Conservation (phyloP, 2,113 vertebrate genomes). For the Calyptomena viridis region DNA sequence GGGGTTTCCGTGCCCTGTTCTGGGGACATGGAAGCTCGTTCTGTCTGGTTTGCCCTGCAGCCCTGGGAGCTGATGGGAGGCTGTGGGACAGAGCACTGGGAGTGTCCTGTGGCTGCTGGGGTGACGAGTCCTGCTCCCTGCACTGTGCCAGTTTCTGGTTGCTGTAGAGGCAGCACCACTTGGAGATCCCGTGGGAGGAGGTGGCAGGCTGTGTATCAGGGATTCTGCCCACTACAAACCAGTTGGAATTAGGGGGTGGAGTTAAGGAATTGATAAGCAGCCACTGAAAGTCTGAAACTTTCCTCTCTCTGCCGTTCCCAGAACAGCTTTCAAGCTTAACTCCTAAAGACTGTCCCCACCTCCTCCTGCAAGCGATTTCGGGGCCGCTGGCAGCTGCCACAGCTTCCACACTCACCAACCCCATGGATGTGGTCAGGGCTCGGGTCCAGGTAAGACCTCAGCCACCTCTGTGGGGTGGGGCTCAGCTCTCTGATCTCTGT, state of each 20-base stretch:
- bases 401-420: constrained; percentile 93
- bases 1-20: background rate
- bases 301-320: constrained; percentile 50
- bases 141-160: background rate
- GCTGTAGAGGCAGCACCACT: background rate
- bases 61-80: background rate
- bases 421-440: constrained; percentile 95
- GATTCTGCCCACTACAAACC: background rate
- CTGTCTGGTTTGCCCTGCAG: background rate
- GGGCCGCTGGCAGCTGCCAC: constrained; percentile 93
- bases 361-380: constrained; percentile 90
- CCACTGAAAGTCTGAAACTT: background rate
- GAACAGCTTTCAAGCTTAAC: constrained; percentile 88
- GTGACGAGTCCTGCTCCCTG: background rate
- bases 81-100: background rate
- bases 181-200: background rate
- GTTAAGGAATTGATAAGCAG: background rate
- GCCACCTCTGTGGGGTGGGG: background rate
- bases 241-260: background rate
- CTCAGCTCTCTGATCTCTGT: background rate
- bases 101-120: background rate
- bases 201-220: background rate
- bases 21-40: background rate
- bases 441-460: constrained; percentile 86
- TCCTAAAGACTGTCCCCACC: constrained; percentile 90